phyloP scores from a whole-genome alignment of 2,888 invertebrate genomes.

The Drepanosiphum platanoidis region DNA sequence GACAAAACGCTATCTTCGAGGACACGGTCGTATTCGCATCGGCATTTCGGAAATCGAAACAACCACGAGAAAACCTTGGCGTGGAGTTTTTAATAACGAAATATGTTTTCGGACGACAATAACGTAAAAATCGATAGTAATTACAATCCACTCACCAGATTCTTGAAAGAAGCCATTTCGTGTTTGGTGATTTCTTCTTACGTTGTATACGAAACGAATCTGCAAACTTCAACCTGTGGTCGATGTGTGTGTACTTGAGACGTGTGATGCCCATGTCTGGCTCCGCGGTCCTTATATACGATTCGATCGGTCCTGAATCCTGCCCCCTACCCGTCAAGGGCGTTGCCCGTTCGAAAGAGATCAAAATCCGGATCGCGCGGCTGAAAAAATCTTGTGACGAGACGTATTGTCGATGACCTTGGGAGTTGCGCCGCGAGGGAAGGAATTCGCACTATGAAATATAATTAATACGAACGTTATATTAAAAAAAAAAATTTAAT shows the following conservation, averaged over 20 bases:
- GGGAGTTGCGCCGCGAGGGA: not conserved
- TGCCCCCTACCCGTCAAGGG: not conserved
- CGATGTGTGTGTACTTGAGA: not conserved
- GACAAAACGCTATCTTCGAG: too few relatives aligned
- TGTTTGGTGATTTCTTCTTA: not conserved
- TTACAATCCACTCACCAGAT: not conserved
- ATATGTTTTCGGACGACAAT: not conserved
- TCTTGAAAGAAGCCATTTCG: slow-evolving; percentile 41
- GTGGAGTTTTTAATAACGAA: too few relatives aligned
- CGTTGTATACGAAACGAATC: not conserved
- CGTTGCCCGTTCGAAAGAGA: not conserved
- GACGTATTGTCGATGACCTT: not conserved
- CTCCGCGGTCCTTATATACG: not conserved
- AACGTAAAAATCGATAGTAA: not conserved
- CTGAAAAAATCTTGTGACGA: not conserved
- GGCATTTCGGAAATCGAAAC: not conserved
- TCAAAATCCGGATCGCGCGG: slow-evolving; percentile 14
- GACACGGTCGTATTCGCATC: not conserved
- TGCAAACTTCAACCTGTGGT: slow-evolving; percentile 39
- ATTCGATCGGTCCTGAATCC: not conserved
- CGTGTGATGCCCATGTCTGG: not conserved
- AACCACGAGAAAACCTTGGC: not conserved
- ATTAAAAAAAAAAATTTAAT: not conserved
- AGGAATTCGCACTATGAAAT: not conserved
- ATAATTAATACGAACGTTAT: not conserved